Evolutionary conservation across 2,797 vertebrate species (phyloP), one percentile per base, ranked within the genome.

Genomic region (Oophaga sylvatica): DNA sequence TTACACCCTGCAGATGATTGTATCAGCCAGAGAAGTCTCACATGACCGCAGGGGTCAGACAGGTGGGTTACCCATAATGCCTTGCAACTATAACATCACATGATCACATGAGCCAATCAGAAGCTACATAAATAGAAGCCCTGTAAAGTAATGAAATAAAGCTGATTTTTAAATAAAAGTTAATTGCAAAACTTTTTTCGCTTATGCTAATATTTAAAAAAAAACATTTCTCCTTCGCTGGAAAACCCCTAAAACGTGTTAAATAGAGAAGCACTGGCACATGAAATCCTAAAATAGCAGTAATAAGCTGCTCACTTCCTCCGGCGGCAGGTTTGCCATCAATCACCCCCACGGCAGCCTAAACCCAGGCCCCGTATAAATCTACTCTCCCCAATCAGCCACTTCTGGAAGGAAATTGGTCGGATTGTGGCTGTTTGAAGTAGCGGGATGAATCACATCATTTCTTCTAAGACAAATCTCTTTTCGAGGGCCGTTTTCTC

Each of bases 381-480:
- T 94, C 93, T 90, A 79, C 71, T 53, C 90, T 90, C 92, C 89
- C 91, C 94, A 93, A 95, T 95, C 94, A 95, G 90, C 90, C 93
- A 93, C 94, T 96, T 96, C 95, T 94, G 94, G 93, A 93, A 95
- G 95, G 95, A 96, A 96, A 95, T 95, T 93, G 94, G 91, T 92
- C 92, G 92, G 92, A 94, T 94, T 92, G 91, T 0, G 90, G 87
- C 71, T 91, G 91, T 93, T 93, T 91, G 91, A 91, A 90, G 90
- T 90, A 0, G 48, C 91, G 91, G 91, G 92, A 92, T 92, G 93
- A 94, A 93, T 95, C 93, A 91, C 94, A 93, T 92, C 92, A 92
- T 92, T 84, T 88, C 95, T 92, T 86, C 93, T 94, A 94, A 95
- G 91, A 94, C 94, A 95, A 95, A 95, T 94, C 93, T 94, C 91